Percentiles rank a stretch among this genome's conserved stretches.
phyloP scores from a whole-genome alignment of 1,140 invertebrate species.

The Papilio polyxenes region DNA sequence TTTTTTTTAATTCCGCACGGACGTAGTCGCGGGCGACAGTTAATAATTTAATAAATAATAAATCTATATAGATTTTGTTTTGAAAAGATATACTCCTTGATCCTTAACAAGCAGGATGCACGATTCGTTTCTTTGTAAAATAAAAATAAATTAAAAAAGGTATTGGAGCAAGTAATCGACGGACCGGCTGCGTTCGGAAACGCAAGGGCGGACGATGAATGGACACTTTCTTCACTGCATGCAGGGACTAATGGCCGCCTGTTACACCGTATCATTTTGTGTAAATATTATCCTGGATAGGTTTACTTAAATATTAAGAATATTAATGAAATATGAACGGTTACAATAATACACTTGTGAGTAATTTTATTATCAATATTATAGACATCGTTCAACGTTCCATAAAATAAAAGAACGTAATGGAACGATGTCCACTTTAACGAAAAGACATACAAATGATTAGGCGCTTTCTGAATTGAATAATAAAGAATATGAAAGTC shows the following conservation, averaged over 20 bases:
- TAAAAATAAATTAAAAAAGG: constrained; percentile 25
- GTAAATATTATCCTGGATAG: constrained; percentile 1
- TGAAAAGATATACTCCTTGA: background rate
- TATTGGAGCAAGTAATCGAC: constrained; percentile 32
- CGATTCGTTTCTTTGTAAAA: background rate
- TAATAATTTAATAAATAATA: no score
- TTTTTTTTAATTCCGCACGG: no score
- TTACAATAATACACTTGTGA: background rate
- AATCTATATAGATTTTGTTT: background rate
- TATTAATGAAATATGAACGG: background rate
- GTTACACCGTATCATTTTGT: constrained; percentile 40
- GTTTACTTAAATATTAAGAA: background rate
- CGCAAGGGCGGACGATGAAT: constrained; percentile 42
- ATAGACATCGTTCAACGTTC: no score
- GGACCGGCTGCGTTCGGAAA: constrained; percentile 41
- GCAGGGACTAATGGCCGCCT: constrained; percentile 38
- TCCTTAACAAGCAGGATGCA: background rate
- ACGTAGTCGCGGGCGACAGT: no score
- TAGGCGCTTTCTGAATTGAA: background rate
- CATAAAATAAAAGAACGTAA: background rate
- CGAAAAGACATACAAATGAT: background rate
- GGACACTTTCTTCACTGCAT: constrained; percentile 45
- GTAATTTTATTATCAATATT: background rate
- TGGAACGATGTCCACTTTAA: background rate
- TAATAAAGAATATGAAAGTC: background rate